phyloP scores from a whole-genome alignment of 2,113 vertebrate species.

The Indri indri region DNA sequence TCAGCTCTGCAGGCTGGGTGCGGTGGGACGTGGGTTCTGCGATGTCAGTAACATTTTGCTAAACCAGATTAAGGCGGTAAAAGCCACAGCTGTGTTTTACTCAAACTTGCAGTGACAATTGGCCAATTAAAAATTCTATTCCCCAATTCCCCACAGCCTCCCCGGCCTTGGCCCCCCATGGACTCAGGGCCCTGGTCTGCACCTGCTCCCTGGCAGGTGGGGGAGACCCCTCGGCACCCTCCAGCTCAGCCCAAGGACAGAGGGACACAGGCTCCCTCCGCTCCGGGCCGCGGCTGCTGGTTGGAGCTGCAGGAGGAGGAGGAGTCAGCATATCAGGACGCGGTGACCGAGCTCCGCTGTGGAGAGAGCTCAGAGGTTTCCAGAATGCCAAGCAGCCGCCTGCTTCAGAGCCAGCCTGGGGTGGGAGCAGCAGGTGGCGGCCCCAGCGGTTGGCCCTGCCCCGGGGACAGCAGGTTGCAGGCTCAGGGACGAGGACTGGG shows the following conservation, averaged over 20 bases:
- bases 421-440: too few relatives aligned
- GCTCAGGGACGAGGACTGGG: too few relatives aligned
- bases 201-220: too few relatives aligned
- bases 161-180: too few relatives aligned
- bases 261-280: too few relatives aligned
- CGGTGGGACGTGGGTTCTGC: neutral
- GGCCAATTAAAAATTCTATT: neutral
- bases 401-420: too few relatives aligned
- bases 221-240: too few relatives aligned
- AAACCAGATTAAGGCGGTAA: neutral
- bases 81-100: neutral
- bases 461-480: neutral
- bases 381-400: neutral
- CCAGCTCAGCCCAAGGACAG: neutral
- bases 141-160: neutral
- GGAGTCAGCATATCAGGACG: too few relatives aligned
- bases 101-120: neutral
- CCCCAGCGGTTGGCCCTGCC: neutral
- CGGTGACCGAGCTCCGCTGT: fast-evolving
- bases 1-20: neutral
- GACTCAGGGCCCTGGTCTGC: too few relatives aligned
- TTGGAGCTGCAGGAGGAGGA: neutral
- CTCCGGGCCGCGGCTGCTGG: neutral
- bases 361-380: neutral
- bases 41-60: neutral